These are phyloP conservation scores for Temnothorax nylanderi DNA, from an alignment of 1,140 invertebrate species.

Conservation along the genomic window DNA sequence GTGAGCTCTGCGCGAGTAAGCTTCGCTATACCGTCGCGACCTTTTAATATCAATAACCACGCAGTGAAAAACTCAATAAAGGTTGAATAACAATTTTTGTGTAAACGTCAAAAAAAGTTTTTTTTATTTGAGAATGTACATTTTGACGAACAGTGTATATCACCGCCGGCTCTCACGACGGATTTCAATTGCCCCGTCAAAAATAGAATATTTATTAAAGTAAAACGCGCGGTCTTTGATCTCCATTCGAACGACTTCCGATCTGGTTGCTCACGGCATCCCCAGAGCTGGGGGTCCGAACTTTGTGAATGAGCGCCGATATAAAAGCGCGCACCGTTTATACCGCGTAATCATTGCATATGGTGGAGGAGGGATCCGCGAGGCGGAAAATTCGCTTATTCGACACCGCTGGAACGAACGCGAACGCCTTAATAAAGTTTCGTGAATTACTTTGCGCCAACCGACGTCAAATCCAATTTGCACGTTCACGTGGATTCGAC, in stretches of 20 bases:
- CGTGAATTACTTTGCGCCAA: constrained; percentile 1
- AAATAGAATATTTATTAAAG: not conserved
- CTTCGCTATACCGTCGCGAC: not conserved
- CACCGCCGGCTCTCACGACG: too few species aligned
- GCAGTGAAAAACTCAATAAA: not conserved
- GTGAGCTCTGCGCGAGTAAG: not conserved
- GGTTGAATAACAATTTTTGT: not conserved
- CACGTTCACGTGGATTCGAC: not conserved
- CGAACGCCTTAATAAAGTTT: constrained; percentile 36
- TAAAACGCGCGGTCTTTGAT: constrained; percentile 19
- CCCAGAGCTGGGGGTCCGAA: not conserved
- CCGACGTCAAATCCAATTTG: constrained; percentile 23
- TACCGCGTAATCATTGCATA: not conserved
- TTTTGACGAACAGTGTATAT: not conserved
- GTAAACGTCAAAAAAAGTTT: not conserved
- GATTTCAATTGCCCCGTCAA: not conserved
- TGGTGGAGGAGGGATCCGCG: not conserved
- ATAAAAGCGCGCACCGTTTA: not conserved
- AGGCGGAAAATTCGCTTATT: constrained; percentile 17
- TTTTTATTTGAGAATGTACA: not conserved
- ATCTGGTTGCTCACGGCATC: not conserved
- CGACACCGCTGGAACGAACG: not conserved
- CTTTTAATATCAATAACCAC: not conserved
- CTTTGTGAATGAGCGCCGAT: not conserved
- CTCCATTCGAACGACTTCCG: not conserved